Conservation (phyloP, 2,113 vertebrate genomes). For the Cavia porcellus region DNA sequence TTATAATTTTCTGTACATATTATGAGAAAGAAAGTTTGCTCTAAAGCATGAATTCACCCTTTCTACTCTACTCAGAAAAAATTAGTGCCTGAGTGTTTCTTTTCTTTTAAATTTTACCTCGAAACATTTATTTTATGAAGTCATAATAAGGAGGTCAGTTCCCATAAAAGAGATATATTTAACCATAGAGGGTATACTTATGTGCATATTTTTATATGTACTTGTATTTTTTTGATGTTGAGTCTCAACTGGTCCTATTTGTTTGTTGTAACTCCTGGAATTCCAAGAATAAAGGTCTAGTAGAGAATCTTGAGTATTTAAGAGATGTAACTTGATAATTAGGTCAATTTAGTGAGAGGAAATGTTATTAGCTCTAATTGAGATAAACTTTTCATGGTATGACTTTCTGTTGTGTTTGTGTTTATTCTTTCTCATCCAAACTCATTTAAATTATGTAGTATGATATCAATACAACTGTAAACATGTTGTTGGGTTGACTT, state of each 20-base stretch:
- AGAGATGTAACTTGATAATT: neutral
- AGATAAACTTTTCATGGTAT: neutral
- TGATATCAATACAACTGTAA: neutral
- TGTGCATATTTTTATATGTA: neutral
- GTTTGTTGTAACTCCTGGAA: neutral
- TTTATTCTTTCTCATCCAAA: neutral
- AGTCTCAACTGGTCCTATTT: neutral
- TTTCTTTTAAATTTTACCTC: neutral
- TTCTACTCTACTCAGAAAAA: neutral
- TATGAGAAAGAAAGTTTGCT: constrained; percentile 17
- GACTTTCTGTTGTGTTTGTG: neutral
- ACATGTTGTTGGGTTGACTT: neutral
- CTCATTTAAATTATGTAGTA: neutral
- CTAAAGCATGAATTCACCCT: neutral
- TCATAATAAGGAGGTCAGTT: neutral
- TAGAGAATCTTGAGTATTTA: neutral
- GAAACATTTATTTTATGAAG: neutral
- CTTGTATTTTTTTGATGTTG: neutral
- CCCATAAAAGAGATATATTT: neutral
- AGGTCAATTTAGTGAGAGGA: neutral
- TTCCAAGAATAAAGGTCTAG: neutral
- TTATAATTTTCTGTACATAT: neutral
- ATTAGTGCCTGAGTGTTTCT: neutral
- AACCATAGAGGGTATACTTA: neutral
- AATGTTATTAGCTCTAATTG: neutral